Evolutionary conservation across 2,888 invertebrate species (phyloP), one percentile per base, ranked within the genome.

Genomic region (Synanthedon myopaeformis): DNA sequence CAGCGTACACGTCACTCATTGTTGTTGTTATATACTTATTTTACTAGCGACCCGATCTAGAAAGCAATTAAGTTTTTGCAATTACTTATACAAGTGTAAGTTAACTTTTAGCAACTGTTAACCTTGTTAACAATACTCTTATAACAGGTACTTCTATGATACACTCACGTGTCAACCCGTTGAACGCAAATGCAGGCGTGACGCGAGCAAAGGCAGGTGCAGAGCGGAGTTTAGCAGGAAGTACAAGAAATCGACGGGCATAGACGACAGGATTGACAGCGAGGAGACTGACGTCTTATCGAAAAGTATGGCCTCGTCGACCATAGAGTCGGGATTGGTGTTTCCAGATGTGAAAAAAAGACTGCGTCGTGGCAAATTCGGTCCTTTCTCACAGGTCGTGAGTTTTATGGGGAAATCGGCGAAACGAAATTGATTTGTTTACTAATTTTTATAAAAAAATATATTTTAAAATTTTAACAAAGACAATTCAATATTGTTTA

Each of bases 331-430:
- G 0, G 81, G 80, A 2, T 80, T 78, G 51, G 71, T 73, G 14
- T 54, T 77, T 35, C 76, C 77, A 54, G 76, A 79, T 48, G 53
- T 79, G 58, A 83, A 81, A 61, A 82, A 79, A 57, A 64, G 77
- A 17, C 64, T 60, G 23, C 66, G 78, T 10, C 66, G 80, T n/a
- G 77, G 78, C 0, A 84, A 79, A 55, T 76, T 82, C 55, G 72
- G 74, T 13, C 82, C 82, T 0, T 76, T 84, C 19, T 72, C 79
- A 2, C 83, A 85, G 57, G 82, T 84, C 2, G 83, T 82, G 53
- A 83, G 79, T 66, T 84, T 84, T 65, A 84, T 85, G 82, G 83
- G 82, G 8, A 83, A 81, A 58, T 74, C 67, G 42, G 64, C 68
- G 53, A 79, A 71, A 61, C 73, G 74, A 68, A 78, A 73, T 69